These are phyloP conservation scores for Mythimna pallens DNA, from an alignment of 2,888 invertebrate genomes.

Conservation along the genomic window DNA sequence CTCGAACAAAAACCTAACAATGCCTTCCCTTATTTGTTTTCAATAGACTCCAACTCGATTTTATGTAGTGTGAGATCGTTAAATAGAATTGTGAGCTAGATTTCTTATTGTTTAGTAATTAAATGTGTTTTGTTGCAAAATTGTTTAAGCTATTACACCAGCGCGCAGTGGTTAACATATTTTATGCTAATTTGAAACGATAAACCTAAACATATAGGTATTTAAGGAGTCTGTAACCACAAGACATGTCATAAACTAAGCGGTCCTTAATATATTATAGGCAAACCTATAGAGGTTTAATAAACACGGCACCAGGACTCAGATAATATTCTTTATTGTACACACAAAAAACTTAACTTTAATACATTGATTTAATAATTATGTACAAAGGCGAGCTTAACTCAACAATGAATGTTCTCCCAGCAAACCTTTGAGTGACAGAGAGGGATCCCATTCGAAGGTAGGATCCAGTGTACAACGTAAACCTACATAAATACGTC, in stretches of 20 bases:
- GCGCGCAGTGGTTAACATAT: background rate
- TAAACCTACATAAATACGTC: too few relatives aligned
- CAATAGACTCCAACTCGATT: conserved; percentile 33
- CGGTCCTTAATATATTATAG: background rate
- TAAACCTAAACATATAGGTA: background rate
- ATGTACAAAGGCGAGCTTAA: too few relatives aligned
- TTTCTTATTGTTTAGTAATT: conserved; percentile 35
- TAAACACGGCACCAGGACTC: background rate
- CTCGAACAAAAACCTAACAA: conserved; percentile 57
- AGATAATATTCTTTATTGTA: too few relatives aligned
- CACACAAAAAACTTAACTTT: too few relatives aligned
- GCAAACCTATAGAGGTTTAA: background rate
- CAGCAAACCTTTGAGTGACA: too few relatives aligned
- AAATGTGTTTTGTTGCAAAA: conserved; percentile 13
- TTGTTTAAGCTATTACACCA: background rate
- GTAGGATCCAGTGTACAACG: too few relatives aligned
- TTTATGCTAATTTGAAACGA: conserved; percentile 1
- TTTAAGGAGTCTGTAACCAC: background rate
- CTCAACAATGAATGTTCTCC: too few relatives aligned
- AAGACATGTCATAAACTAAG: background rate
- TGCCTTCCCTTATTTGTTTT: conserved; percentile 50
- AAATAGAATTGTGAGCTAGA: conserved; percentile 4
- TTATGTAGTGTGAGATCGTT: conserved; percentile 29
- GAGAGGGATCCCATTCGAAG: too few relatives aligned
- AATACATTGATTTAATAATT: too few relatives aligned